Evolutionary conservation across 2,113 vertebrate species (phyloP).

Genomic region (Pelusios castaneus): DNA sequence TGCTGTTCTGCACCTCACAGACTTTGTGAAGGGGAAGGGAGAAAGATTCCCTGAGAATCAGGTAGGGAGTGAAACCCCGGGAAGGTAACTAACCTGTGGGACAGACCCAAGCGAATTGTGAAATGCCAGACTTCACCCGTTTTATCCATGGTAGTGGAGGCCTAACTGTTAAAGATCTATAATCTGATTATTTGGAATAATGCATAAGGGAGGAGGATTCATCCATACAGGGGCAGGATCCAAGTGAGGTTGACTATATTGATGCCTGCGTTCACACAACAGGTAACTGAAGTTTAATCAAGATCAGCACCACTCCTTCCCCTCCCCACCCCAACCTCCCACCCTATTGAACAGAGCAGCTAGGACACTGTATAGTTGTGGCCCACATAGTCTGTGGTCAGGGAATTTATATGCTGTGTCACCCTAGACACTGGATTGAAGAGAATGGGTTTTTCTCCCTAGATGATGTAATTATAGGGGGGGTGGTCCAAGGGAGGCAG

Average conservation of each 20-base stretch:
- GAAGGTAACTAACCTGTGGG: rapidly evolving
- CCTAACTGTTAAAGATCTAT: neutral
- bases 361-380: rapidly evolving
- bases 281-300: rapidly evolving
- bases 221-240: neutral
- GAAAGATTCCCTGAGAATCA: neutral
- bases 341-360: neutral
- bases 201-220: rapidly evolving
- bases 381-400: neutral
- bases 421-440: neutral
- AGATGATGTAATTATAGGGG: neutral
- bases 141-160: rapidly evolving
- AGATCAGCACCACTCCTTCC: neutral
- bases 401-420: neutral
- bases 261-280: neutral
- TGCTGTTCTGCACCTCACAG: rapidly evolving
- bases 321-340: neutral
- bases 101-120: neutral
- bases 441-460: neutral
- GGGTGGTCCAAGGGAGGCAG: neutral
- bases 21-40: neutral
- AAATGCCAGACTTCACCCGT: neutral
- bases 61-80: neutral
- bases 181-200: neutral
- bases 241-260: neutral